Evolutionary conservation across 2,797 vertebrate genomes (phyloP).

Genomic region (Silurus aristotelis): DNA sequence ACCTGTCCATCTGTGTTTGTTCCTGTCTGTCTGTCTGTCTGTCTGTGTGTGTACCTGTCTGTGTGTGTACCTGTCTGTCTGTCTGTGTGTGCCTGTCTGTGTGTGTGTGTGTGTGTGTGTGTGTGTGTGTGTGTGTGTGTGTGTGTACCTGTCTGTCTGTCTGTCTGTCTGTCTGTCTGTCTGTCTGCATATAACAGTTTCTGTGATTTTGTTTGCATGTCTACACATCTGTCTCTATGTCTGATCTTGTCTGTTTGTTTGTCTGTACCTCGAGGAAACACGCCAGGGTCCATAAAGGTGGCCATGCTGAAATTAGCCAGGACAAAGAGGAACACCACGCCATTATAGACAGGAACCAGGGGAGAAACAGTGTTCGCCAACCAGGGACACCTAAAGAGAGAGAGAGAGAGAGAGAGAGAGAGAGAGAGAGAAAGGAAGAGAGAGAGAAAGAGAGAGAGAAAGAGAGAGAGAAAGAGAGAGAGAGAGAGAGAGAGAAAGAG

Average conservation of each 20-base stretch:
- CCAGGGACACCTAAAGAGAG: slow-evolving; percentile 89
- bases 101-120: neutral
- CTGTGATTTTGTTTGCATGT: too few relatives aligned
- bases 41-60: neutral
- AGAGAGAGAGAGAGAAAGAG: neutral
- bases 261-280: slow-evolving; percentile 89
- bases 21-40: too few relatives aligned
- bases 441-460: slow-evolving; percentile 36
- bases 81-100: neutral
- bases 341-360: slow-evolving; percentile 95
- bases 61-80: neutral
- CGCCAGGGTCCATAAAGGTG: slow-evolving; percentile 98
- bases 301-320: slow-evolving; percentile 99
- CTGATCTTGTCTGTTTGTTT: too few relatives aligned
- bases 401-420: neutral
- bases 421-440: neutral
- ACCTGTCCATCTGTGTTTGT: too few relatives aligned
- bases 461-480: neutral
- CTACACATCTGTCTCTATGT: too few relatives aligned
- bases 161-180: neutral
- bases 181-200: neutral
- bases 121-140: neutral
- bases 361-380: slow-evolving; percentile 91
- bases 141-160: neutral
- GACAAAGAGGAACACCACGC: slow-evolving; percentile 95